Conservation (phyloP, 2,797 vertebrate species). For the Aotus griseimembra region DNA sequence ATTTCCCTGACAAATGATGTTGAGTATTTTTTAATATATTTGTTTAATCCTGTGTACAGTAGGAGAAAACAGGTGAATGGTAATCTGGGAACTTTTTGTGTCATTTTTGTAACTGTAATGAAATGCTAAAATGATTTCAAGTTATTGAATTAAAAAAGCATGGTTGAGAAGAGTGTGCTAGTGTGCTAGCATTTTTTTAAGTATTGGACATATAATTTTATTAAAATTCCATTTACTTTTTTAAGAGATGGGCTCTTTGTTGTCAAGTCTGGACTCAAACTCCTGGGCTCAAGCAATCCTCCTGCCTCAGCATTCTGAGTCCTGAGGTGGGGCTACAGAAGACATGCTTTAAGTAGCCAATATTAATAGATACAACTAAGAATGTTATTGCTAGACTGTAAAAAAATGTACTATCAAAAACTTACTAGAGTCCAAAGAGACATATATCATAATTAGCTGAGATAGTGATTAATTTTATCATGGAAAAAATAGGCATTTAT, state of each 20-base stretch:
- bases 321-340: background rate
- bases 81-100: background rate
- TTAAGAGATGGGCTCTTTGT: background rate
- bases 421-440: background rate
- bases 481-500: background rate
- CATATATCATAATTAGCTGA: background rate
- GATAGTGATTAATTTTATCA: background rate
- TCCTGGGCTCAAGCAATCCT: background rate
- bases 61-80: background rate
- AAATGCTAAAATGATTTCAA: background rate
- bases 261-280: background rate
- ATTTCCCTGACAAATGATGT: background rate
- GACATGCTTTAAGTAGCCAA: background rate
- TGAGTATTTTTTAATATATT: background rate
- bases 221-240: background rate
- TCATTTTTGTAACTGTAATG: background rate
- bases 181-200: background rate
- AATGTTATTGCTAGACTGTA: background rate
- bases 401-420: background rate
- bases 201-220: background rate
- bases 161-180: background rate
- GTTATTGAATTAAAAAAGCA: background rate
- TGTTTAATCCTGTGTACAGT: background rate
- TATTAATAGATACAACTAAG: background rate
- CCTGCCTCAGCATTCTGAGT: background rate